Conservation (phyloP, 2,888 invertebrate genomes). For the Drosophila prolongata region DNA sequence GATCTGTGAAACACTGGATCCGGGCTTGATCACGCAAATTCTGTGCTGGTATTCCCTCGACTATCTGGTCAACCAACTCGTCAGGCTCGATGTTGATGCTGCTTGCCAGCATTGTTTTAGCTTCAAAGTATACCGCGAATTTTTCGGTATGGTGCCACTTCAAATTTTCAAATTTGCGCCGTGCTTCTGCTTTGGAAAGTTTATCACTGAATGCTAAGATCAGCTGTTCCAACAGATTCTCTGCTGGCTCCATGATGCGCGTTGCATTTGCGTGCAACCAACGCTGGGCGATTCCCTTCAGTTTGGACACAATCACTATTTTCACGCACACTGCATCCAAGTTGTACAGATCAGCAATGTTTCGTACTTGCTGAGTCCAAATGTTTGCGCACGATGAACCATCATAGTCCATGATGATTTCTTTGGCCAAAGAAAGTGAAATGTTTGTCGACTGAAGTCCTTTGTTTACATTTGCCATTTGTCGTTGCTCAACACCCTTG, state of each 20-base stretch:
- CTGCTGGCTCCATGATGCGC: neutral
- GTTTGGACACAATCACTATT: neutral
- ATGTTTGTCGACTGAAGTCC: neutral
- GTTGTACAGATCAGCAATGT: slow-evolving; percentile 1
- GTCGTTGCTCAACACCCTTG: neutral
- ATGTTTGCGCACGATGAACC: too few relatives aligned
- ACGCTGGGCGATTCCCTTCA: neutral
- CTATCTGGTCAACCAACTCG: too few relatives aligned
- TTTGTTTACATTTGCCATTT: neutral
- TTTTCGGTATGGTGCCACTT: neutral
- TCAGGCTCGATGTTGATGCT: neutral
- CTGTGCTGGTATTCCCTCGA: neutral
- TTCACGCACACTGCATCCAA: neutral
- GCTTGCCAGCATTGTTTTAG: too few relatives aligned
- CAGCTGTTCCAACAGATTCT: neutral
- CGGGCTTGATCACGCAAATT: neutral
- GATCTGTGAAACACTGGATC: neutral
- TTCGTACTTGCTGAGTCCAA: neutral
- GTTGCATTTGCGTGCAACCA: neutral
- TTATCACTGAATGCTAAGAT: neutral
- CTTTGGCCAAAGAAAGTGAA: neutral
- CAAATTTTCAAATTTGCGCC: neutral
- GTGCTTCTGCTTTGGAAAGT: neutral
- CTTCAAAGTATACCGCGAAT: neutral
- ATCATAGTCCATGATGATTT: too few relatives aligned